Conservation (phyloP, 2,888 invertebrate species). For the Chorisops tibialis region DNA sequence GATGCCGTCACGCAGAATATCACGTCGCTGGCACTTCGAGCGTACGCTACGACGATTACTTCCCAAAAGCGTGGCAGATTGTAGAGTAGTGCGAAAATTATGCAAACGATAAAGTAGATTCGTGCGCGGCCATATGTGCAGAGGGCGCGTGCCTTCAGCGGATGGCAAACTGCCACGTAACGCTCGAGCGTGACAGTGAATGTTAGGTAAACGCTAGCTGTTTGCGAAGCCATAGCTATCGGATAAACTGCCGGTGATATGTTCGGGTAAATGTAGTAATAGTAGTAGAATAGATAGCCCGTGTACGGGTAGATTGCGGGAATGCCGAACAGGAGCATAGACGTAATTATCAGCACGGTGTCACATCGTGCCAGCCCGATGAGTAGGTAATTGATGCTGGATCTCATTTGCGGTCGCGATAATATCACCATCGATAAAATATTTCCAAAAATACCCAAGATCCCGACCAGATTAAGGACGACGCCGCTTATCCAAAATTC, state of each 20-base stretch:
- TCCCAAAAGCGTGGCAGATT: conserved; percentile 82
- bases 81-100: conserved; percentile 77
- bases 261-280: conserved; percentile 74
- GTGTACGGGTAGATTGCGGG: conserved; percentile 83
- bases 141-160: conserved; percentile 80
- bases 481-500: conserved; percentile 82
- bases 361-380: conserved; percentile 93
- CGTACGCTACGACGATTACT: conserved; percentile 54
- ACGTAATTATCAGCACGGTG: conserved; percentile 82
- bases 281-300: conserved; percentile 70
- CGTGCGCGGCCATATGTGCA: conserved; percentile 87
- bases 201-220: conserved; percentile 89
- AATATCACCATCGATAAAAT: conserved; percentile 86
- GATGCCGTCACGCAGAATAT: conserved; percentile 72
- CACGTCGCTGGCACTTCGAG: conserved; percentile 55
- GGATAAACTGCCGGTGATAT: conserved; percentile 79
- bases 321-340: conserved; percentile 81
- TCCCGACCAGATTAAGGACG: conserved; percentile 73
- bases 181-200: conserved; percentile 88
- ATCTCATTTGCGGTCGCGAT: conserved; percentile 90
- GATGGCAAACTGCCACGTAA: conserved; percentile 91
- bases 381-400: conserved; percentile 91
- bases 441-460: conserved; percentile 85
- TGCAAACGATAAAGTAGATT: conserved; percentile 78
- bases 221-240: conserved; percentile 82